Conservation (phyloP, 35 echinoderm and acorn worm species). For the Ophiothrix spiculata region DNA sequence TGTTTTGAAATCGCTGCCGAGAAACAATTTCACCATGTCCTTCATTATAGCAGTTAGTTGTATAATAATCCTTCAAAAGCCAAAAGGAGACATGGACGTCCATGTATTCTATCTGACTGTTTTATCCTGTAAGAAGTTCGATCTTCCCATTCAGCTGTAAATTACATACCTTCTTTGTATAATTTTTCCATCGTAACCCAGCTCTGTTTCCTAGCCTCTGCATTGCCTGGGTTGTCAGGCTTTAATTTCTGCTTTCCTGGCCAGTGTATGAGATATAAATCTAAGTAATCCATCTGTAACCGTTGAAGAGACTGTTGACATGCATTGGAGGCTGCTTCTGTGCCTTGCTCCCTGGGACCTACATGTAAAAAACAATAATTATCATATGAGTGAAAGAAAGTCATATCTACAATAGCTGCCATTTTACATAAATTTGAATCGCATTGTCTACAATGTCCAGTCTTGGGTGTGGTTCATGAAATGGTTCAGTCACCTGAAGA, state of each 20-base stretch:
- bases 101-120: neutral
- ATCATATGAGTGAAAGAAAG: too few species aligned
- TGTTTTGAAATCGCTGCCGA: too few species aligned
- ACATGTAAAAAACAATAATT: slow-evolving; percentile 41
- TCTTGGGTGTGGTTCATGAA: too few species aligned
- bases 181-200: slow-evolving; percentile 46
- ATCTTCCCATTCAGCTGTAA: neutral
- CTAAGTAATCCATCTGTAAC: slow-evolving; percentile 51
- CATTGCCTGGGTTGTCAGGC: slow-evolving; percentile 36
- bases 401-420: too few species aligned
- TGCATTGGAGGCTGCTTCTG: slow-evolving; percentile 35
- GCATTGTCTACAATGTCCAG: too few species aligned
- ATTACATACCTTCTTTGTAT: slow-evolving; percentile 52
- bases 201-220: slow-evolving; percentile 24
- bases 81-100: neutral
- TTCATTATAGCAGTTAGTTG: neutral
- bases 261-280: slow-evolving; percentile 74
- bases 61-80: neutral
- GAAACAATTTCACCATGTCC: neutral
- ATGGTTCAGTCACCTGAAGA: too few species aligned
- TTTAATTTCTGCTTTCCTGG: slow-evolving; percentile 61
- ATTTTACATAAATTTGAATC: too few species aligned
- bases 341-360: slow-evolving; percentile 56
- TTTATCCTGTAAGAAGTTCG: neutral
- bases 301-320: slow-evolving; percentile 33